A percentile compares a stretch with the other conserved stretches of the same genome.
phyloP scores from a whole-genome alignment of 2,113 vertebrate genomes.

The Maccullochella peelii region DNA sequence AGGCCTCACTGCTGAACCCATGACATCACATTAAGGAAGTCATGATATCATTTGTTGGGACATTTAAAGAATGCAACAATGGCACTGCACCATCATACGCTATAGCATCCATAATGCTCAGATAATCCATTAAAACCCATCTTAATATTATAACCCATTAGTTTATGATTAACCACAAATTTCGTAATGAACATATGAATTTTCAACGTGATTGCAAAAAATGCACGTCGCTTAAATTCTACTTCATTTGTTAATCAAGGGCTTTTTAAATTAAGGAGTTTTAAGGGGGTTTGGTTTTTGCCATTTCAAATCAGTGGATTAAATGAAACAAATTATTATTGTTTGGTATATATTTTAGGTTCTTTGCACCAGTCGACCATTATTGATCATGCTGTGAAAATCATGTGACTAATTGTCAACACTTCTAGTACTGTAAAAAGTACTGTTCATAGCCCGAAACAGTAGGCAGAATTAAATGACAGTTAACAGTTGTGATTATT shows the following conservation, averaged over 20 bases:
- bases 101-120: background rate
- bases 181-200: background rate
- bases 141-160: background rate
- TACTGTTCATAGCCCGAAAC: background rate
- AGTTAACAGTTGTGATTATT: conserved; percentile 12
- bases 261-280: no score
- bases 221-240: no score
- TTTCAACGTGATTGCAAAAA: background rate
- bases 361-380: background rate
- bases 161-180: background rate
- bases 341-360: background rate
- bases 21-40: background rate
- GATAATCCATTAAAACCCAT: background rate
- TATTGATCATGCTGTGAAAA: background rate
- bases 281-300: background rate
- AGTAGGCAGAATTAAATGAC: conserved; percentile 26
- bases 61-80: background rate
- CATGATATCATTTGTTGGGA: background rate
- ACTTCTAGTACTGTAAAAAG: background rate
- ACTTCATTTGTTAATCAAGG: no score
- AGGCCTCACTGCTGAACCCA: background rate
- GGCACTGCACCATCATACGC: background rate
- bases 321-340: background rate
- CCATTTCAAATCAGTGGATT: background rate
- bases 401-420: background rate